phyloP scores from a whole-genome alignment of 2,113 vertebrate genomes.

The Amazona guildingii region DNA sequence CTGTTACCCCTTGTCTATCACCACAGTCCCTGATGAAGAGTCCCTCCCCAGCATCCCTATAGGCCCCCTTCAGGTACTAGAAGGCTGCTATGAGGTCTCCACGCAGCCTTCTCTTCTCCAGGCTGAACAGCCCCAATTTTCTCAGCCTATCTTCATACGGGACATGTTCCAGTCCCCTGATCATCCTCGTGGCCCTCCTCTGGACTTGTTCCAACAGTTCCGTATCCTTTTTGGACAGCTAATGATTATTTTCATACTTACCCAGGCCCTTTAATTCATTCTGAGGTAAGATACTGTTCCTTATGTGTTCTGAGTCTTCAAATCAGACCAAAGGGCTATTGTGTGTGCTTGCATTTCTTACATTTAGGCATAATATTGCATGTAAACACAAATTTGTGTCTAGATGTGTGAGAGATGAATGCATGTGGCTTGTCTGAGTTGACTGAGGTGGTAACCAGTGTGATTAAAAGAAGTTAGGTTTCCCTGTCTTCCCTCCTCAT shows the following conservation, averaged over 20 bases:
- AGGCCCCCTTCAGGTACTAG: no score
- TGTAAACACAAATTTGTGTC: background rate
- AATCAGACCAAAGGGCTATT: background rate
- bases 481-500: background rate
- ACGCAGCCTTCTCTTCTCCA: no score
- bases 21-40: no score
- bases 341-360: background rate
- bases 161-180: no score
- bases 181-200: no score
- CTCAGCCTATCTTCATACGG: no score
- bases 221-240: background rate
- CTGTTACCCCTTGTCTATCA: no score
- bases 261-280: background rate
- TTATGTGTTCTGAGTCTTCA: background rate
- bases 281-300: background rate
- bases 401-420: background rate
- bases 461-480: background rate
- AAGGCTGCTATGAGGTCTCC: no score
- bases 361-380: background rate
- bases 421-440: background rate
- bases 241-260: slow-evolving; percentile 5
- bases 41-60: no score
- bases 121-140: no score
- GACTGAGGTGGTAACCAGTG: background rate
- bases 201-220: no score